phyloP scores from a whole-genome alignment of 2,797 vertebrate genomes.

The Labroides dimidiatus region DNA sequence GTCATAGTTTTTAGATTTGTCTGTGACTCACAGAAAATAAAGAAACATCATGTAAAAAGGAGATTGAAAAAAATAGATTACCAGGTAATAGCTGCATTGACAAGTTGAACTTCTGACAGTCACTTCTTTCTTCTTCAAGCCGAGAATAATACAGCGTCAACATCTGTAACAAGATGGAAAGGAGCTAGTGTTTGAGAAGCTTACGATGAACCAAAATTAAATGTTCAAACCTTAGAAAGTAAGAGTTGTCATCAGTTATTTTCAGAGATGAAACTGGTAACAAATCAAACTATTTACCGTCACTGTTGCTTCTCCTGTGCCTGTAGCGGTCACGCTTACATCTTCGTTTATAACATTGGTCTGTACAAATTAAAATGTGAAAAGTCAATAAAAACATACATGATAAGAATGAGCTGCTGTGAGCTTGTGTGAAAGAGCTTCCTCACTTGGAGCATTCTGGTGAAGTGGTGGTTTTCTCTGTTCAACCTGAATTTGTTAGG shows the following conservation, averaged over 20 bases:
- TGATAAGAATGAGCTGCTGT: not conserved
- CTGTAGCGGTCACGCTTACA: slow-evolving; percentile 57
- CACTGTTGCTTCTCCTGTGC: slow-evolving; percentile 70
- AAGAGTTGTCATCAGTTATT: no score
- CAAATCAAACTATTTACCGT: slow-evolving; percentile 41
- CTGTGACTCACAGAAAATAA: not conserved
- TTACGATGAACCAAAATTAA: not conserved
- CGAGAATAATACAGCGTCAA: slow-evolving; percentile 87
- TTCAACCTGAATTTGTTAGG: slow-evolving; percentile 64
- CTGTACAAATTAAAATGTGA: slow-evolving; percentile 39
- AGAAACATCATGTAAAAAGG: not conserved
- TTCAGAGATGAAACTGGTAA: no score
- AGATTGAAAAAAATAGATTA: slow-evolving; percentile 7
- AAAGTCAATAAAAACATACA: no score
- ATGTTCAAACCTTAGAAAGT: not conserved
- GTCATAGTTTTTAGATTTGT: not conserved
- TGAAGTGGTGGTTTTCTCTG: slow-evolving; percentile 58
- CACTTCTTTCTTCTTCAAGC: slow-evolving; percentile 66
- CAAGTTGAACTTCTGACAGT: slow-evolving; percentile 85
- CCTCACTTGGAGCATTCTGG: slow-evolving; percentile 82
- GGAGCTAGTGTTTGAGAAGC: not conserved
- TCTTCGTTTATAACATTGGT: slow-evolving; percentile 62
- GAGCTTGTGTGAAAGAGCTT: not conserved
- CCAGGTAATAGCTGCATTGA: slow-evolving; percentile 66
- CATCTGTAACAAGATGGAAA: slow-evolving; percentile 71